Conservation (phyloP, 1,140 invertebrate genomes). For the Solenopsis fugax region DNA sequence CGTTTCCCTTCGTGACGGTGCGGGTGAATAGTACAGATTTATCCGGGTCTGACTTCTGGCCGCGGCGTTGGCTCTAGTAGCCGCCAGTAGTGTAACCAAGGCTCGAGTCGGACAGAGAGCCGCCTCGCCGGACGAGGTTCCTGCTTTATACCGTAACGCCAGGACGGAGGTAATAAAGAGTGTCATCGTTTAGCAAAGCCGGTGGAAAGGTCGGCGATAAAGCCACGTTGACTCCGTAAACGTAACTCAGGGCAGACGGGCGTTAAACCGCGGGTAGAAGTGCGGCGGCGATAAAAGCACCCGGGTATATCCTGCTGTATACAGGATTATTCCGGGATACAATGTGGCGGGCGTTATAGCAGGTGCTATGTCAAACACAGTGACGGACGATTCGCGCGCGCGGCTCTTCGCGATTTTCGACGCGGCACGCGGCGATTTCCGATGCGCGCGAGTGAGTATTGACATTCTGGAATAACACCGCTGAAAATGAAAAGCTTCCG, state of each 20-base stretch:
- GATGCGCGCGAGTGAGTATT: slow-evolving; percentile 28
- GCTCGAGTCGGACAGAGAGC: slow-evolving; percentile 32
- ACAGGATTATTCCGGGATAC: slow-evolving; percentile 29
- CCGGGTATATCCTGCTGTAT: slow-evolving; percentile 32
- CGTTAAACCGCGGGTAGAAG: slow-evolving; percentile 72
- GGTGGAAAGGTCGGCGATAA: slow-evolving; percentile 71
- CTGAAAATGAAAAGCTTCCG: slow-evolving; percentile 10
- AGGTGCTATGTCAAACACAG: slow-evolving; percentile 53
- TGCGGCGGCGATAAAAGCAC: slow-evolving; percentile 70
- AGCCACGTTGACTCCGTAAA: slow-evolving; percentile 70
- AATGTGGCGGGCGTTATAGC: slow-evolving; percentile 54
- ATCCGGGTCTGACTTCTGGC: slow-evolving; percentile 64
- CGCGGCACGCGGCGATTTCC: background rate
- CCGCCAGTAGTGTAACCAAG: slow-evolving; percentile 48
- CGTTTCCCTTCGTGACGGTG: slow-evolving; percentile 39
- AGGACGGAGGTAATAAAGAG: slow-evolving; percentile 72
- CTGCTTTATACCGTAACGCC: slow-evolving; percentile 48
- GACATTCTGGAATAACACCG: slow-evolving; percentile 21
- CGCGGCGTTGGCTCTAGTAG: background rate
- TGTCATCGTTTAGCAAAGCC: slow-evolving; percentile 73
- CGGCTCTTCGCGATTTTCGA: slow-evolving; percentile 40
- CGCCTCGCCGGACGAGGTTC: background rate
- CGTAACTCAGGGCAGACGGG: slow-evolving; percentile 67
- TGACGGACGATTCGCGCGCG: slow-evolving; percentile 11
- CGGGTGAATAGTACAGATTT: slow-evolving; percentile 58